These are phyloP conservation scores for Galerucella pusilla DNA, from an alignment of 2,888 invertebrate species.

Conservation along the genomic window DNA sequence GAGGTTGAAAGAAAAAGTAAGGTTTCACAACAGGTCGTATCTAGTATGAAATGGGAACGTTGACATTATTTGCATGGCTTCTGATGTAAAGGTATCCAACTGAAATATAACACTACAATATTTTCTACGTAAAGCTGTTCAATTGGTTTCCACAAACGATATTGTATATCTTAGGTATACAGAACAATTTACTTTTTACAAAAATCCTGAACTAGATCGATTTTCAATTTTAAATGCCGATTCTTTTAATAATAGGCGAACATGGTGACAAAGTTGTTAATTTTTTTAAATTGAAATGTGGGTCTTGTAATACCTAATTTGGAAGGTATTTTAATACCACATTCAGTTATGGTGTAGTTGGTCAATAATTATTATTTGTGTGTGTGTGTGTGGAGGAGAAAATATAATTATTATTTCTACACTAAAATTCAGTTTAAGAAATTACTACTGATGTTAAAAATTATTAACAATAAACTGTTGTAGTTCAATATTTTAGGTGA, in stretches of 20 bases:
- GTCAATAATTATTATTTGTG: no score
- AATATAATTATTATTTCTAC: no score
- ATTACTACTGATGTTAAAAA: no score
- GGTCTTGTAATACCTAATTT: neutral
- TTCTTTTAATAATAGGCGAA: neutral
- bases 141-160: slow-evolving; percentile 41
- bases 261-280: no score
- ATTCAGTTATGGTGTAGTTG: no score
- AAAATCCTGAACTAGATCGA: no score
- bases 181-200: neutral
- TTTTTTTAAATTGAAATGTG: no score
- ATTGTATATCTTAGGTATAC: slow-evolving; percentile 34
- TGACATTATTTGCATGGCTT: slow-evolving; percentile 46
- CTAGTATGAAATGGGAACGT: slow-evolving; percentile 38
- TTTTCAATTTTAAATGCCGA: neutral
- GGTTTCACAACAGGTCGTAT: slow-evolving; percentile 27
- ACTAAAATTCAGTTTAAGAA: no score
- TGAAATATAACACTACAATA: slow-evolving; percentile 42
- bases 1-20: slow-evolving; percentile 21
- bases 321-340: no score
- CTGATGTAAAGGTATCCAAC: slow-evolving; percentile 40
- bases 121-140: neutral
- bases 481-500: no score
- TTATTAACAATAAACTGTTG: no score
- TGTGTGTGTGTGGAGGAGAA: no score